Evolutionary conservation across 2,113 vertebrate species (phyloP), one percentile per base, ranked within the genome.

Genomic region (Zeus faber): DNA sequence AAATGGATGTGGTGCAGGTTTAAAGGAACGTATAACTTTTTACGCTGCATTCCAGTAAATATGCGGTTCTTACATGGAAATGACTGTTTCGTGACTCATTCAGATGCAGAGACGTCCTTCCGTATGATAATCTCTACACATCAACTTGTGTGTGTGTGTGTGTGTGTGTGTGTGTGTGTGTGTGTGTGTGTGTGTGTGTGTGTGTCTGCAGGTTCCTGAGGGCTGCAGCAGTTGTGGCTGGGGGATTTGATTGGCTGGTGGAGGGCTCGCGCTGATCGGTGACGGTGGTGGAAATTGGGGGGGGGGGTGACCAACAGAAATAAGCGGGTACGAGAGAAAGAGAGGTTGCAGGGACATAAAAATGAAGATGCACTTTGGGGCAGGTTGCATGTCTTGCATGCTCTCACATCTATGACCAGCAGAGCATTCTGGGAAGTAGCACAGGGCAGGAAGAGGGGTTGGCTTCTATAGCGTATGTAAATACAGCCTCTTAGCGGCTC

Each of bases 241-340:
- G 96, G 94, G 92, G 91, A 92, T 92, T 92, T 95, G 93, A 92
- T 94, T 93, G 94, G 93, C 93, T 93, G 95, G 94, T 95, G 94
- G 94, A 94, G 92, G 93, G 95, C 91, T 94, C 94, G 92, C 89
- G 90, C 93, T 82, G 86, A 88, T 91, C 86, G 89, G 88, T 84
- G 80, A 80, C 84, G 60, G 81, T 81, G 79, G 67, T 77, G 77
- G n/a, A n/a, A n/a, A n/a, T n/a, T n/a, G n/a, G n/a, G n/a, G n/a
- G n/a, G 58, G 59, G 72, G 81, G 33, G 33, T 37, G 33, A 37
- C 33, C 18, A 6, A n/a, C 10, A 20, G 17, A 81, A 82, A 86
- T 74, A 66, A 80, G 85, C 87, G 80, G 59, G 26, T 70, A 24
- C 35, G 72, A 84, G 81, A 82, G 82, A 74, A 77, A 83, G 87